Percentiles rank a stretch among this genome's conserved stretches.
These are phyloP conservation scores for Tiaroga cobitis DNA, from an alignment of 2,797 vertebrate genomes.

Conservation along the genomic window DNA sequence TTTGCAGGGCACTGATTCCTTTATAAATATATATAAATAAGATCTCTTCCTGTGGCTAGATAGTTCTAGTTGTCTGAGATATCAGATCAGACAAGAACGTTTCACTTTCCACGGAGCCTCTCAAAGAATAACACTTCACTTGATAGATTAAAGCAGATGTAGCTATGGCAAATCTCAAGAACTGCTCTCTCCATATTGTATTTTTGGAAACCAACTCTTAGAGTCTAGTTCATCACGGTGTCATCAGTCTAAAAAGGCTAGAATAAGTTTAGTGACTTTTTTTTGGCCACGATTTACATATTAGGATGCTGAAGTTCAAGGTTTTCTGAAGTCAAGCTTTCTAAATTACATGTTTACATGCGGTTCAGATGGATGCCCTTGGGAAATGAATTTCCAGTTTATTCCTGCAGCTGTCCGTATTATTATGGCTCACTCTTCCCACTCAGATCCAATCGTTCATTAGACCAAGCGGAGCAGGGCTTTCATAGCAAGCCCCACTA, in stretches of 20 bases:
- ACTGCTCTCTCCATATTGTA: conserved; percentile 2
- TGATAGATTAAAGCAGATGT: conserved; percentile 52
- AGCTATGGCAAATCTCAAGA: not conserved
- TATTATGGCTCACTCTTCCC: conserved; percentile 47
- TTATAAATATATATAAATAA: conserved; percentile 21
- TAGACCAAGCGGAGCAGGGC: conserved; percentile 34
- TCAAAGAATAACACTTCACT: conserved; percentile 57
- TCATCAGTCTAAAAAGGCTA: not conserved
- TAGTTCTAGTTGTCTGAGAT: conserved; percentile 61
- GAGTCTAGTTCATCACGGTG: not conserved
- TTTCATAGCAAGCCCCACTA: conserved; percentile 49
- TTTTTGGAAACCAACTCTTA: conserved; percentile 16
- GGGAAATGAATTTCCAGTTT: conserved; percentile 58
- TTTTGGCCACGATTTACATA: not conserved
- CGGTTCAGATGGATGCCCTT: conserved; percentile 21
- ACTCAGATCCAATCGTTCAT: conserved; percentile 55
- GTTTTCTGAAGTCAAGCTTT: conserved; percentile 24
- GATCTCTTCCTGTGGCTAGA: conserved; percentile 44
- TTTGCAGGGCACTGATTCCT: conserved; percentile 45
- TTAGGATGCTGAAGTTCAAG: not conserved
- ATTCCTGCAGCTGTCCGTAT: conserved; percentile 50
- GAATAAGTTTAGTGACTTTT: not conserved
- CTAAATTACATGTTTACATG: conserved; percentile 31
- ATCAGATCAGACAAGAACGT: conserved; percentile 62
- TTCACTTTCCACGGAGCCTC: conserved; percentile 54